A percentile compares a stretch with the other conserved stretches of the same genome.
Evolutionary conservation across 2,797 vertebrate species (phyloP).

Genomic region (Chaetophractus vellerosus): DNA sequence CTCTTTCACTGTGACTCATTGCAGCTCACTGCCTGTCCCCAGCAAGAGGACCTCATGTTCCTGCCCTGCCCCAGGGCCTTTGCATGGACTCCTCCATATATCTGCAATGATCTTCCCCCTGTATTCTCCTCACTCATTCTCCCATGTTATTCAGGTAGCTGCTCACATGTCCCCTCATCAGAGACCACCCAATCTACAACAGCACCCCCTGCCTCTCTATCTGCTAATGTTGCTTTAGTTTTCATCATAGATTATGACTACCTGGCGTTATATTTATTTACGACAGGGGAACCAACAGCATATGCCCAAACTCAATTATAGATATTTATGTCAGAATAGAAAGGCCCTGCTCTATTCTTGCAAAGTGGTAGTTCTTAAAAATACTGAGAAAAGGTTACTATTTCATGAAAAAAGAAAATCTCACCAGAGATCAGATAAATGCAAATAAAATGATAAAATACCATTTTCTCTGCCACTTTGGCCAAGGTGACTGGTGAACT

Average conservation of each 20-base stretch:
- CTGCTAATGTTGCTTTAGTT: neutral
- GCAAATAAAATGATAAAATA: neutral
- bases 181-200: fast-evolving
- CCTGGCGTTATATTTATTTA: neutral
- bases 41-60: fast-evolving
- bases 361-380: neutral
- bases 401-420: neutral
- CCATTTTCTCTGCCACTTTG: neutral
- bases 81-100: fast-evolving
- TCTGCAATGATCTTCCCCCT: too few species aligned
- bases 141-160: neutral
- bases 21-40: neutral
- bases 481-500: neutral
- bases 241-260: too few species aligned
- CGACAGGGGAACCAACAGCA: neutral
- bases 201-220: neutral
- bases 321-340: neutral
- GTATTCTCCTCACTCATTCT: neutral
- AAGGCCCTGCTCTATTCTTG: neutral
- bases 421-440: neutral
- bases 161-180: neutral
- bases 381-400: neutral
- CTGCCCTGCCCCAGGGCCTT: neutral
- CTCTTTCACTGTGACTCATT: neutral
- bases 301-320: too few species aligned